Evolutionary conservation across 1,140 invertebrate species (phyloP).

Genomic region (Armadillidium nasatum): DNA sequence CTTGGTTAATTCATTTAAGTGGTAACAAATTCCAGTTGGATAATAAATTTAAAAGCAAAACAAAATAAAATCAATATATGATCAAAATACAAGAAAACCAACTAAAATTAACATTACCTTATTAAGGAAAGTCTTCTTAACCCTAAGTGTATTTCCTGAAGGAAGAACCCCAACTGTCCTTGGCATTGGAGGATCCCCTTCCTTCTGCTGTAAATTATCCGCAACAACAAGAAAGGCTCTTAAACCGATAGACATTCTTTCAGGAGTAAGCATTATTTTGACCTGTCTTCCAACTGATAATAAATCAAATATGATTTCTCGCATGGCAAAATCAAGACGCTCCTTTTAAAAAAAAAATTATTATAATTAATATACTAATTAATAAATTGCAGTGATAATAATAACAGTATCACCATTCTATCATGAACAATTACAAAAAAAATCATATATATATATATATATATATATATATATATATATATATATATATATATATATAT

Average conservation of each 20-base stretch:
- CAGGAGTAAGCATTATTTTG: constrained; percentile 91
- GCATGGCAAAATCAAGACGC: constrained; percentile 94
- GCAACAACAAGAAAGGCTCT: constrained; percentile 96
- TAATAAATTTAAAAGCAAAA: neutral
- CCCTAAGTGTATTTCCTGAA: constrained; percentile 86
- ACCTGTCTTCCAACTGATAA: constrained; percentile 89
- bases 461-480: too few species aligned
- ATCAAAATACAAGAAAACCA: neutral
- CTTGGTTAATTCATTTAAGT: too few species aligned
- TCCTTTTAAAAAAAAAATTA: constrained; percentile 55
- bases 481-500: too few species aligned
- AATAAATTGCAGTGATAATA: too few species aligned
- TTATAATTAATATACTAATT: too few species aligned
- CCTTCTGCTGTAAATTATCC: constrained; percentile 96
- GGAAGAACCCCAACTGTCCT: constrained; percentile 87
- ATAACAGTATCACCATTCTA: too few species aligned
- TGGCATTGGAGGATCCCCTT: constrained; percentile 96
- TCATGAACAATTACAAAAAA: too few species aligned
- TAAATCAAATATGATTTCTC: constrained; percentile 97
- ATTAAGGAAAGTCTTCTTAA: constrained; percentile 94
- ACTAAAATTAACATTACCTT: constrained; percentile 53
- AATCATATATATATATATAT: too few species aligned
- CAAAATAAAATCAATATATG: neutral
- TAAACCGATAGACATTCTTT: constrained; percentile 97
- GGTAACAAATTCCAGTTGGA: neutral